Evolutionary conservation across 2,113 vertebrate species (phyloP), one percentile per base, ranked within the genome.

Genomic region (Talpa occidentalis): DNA sequence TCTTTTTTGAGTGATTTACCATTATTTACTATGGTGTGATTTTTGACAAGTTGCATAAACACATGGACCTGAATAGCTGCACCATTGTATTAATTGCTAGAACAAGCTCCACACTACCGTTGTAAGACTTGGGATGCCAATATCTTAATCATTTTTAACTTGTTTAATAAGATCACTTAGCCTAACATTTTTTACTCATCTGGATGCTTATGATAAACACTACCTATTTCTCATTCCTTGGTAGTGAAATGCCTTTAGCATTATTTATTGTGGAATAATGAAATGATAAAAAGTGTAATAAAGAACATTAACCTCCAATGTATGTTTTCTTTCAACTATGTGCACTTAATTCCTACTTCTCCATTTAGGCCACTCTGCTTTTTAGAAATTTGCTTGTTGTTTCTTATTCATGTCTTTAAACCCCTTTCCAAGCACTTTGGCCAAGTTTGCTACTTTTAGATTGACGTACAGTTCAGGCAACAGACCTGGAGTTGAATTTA

Each of bases 31-130:
- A 74, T 3, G 3, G 22, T 44, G n/a, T 77, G 37, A 60, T 40
- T 93, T 92, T 70, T 60, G 28, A 76, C 28, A 82, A 80, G 5
- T 28, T 9, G 86, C n/a, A 86, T 32, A 94, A 93, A 78, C 32
- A 49, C 14, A 56, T 32, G 2, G 22, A 19, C 47, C 60, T 59
- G 35, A 88, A 82, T 19, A 81, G 21, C 32, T 2, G 66, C 26
- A 24, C 32, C 15, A 93, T 40, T 62, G 66, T 35, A 64, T 35
- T 47, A 28, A 83, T 16, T 35, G 10, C 26, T 24, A 14, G 30
- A 72, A 60, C 2, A 28, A 86, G 21, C 14, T 12, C 21, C n/a
- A 47, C 6, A 21, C 30, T 21, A 73, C 22, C n/a, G 40, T 1
- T 40, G 26, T 42, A 74, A 87, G 60, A 52, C 26, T n/a, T 15